A percentile compares a stretch with the other conserved stretches of the same genome.
phyloP scores from a whole-genome alignment of 2,888 invertebrate species.

The Eledona agricola region DNA sequence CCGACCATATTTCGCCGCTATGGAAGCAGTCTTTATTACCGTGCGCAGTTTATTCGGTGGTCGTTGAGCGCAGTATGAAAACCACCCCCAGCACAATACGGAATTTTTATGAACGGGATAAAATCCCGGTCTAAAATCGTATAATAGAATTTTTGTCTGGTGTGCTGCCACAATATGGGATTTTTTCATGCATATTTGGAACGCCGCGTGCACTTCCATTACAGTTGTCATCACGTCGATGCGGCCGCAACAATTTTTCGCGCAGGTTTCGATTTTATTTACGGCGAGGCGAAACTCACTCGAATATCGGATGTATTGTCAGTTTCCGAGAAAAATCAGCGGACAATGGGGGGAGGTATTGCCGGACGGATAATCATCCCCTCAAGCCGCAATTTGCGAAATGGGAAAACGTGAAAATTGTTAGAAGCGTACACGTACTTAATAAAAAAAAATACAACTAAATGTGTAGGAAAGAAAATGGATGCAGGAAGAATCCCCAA shows the following conservation, averaged over 20 bases:
- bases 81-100: slow-evolving; percentile 48
- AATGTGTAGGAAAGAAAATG: too few species aligned
- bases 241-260: slow-evolving; percentile 18
- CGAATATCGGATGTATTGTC: too few species aligned
- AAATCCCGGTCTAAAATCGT: slow-evolving; percentile 50
- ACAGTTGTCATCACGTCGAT: slow-evolving; percentile 9
- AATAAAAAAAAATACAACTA: too few species aligned
- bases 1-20: slow-evolving; percentile 39
- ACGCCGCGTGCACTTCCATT: slow-evolving; percentile 35
- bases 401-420: too few species aligned
- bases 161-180: slow-evolving; percentile 42
- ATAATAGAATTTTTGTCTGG: slow-evolving; percentile 51
- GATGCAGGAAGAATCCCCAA: too few species aligned
- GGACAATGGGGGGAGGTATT: too few species aligned
- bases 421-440: too few species aligned
- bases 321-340: too few species aligned
- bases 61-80: slow-evolving; percentile 47
- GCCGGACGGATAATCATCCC: too few species aligned
- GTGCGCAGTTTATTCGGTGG: slow-evolving; percentile 50
- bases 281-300: slow-evolving; percentile 17
- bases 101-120: slow-evolving; percentile 53
- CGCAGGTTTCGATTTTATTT: slow-evolving; percentile 15
- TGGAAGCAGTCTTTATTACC: slow-evolving; percentile 48
- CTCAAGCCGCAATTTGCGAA: too few species aligned
- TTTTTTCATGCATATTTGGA: slow-evolving; percentile 44